phyloP scores from a whole-genome alignment of 2,797 vertebrate species.

The Acridotheres tristis region DNA sequence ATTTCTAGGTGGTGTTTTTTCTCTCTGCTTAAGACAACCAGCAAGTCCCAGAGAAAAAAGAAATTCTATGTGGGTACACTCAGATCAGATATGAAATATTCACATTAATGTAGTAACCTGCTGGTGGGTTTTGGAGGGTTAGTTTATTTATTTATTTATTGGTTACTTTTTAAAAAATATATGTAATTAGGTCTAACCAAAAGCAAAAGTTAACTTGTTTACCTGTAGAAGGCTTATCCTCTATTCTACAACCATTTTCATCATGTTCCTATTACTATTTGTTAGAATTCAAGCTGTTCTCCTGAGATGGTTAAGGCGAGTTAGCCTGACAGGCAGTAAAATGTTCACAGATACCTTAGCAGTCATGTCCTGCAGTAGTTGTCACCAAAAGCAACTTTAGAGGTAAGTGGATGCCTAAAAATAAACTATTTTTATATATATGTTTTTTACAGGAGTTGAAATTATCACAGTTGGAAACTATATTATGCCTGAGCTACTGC shows the following conservation, averaged over 20 bases:
- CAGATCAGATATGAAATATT: slow-evolving; percentile 36
- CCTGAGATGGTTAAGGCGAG: background rate
- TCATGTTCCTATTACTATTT: background rate
- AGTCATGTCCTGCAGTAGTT: background rate
- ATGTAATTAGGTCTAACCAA: slow-evolving; percentile 8
- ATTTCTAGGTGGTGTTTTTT: background rate
- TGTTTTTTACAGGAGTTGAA: background rate
- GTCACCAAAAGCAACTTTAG: background rate
- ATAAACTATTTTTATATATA: background rate
- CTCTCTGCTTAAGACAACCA: background rate
- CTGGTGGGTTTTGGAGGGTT: background rate
- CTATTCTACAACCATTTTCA: background rate
- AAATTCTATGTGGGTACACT: slow-evolving; percentile 12
- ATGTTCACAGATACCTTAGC: background rate
- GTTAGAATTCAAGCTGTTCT: background rate
- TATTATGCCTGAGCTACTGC: background rate
- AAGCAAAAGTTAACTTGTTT: background rate
- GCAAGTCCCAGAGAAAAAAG: background rate
- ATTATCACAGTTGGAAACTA: background rate
- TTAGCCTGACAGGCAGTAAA: background rate
- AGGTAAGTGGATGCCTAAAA: background rate
- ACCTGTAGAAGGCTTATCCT: background rate
- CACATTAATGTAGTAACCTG: slow-evolving; percentile 15
- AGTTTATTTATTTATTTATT: background rate
- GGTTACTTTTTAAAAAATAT: background rate